These are phyloP conservation scores for Trichonephila clavipes DNA, from an alignment of 1,140 invertebrate genomes.

Conservation along the genomic window DNA sequence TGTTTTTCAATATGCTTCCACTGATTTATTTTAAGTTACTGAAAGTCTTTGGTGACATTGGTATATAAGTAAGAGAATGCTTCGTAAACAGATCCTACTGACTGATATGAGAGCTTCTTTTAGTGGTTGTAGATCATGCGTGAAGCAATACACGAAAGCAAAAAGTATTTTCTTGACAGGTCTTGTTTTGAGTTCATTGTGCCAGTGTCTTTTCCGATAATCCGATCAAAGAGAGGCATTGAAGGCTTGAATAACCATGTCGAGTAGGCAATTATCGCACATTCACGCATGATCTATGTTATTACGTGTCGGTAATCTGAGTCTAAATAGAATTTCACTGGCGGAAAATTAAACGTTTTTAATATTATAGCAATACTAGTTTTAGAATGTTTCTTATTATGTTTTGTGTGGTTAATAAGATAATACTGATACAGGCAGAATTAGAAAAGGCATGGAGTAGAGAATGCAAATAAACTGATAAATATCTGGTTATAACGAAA, in stretches of 20 bases:
- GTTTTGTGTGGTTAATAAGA: too few species aligned
- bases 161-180: too few species aligned
- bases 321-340: not conserved
- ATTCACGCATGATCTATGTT: not conserved
- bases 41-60: not conserved
- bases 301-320: not conserved
- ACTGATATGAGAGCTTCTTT: not conserved
- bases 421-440: too few species aligned
- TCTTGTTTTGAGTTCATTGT: constrained; percentile 22
- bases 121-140: not conserved
- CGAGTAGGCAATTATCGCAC: not conserved
- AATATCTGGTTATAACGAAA: too few species aligned
- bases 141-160: not conserved
- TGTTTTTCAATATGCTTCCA: not conserved
- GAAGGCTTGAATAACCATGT: not conserved
- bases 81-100: not conserved
- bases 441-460: too few species aligned
- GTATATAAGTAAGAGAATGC: not conserved
- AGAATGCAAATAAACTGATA: too few species aligned
- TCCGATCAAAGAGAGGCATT: not conserved
- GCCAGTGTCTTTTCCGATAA: not conserved
- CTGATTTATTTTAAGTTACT: not conserved
- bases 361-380: too few species aligned
- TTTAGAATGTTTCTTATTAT: too few species aligned
- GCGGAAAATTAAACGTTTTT: too few species aligned